Percentiles rank a stretch among this genome's conserved stretches.
Conservation (phyloP, 1,140 invertebrate genomes). For the Battus philenor region DNA sequence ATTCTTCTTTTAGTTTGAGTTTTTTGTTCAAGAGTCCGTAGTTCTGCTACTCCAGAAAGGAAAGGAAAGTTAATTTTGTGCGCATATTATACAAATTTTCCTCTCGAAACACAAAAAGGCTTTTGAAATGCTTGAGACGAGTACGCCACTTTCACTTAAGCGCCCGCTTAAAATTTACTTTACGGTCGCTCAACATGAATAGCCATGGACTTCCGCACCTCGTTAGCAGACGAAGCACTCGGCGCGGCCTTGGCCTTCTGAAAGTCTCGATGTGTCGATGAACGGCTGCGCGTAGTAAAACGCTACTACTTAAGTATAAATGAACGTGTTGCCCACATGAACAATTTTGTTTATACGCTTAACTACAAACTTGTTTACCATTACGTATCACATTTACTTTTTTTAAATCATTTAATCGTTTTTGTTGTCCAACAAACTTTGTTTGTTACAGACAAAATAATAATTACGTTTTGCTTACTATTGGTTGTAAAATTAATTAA, state of each 20-base stretch:
- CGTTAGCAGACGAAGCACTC: slow-evolving; percentile 6
- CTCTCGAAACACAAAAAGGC: slow-evolving; percentile 9
- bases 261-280: slow-evolving; percentile 5
- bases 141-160: slow-evolving; percentile 9
- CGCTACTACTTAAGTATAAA: slow-evolving; percentile 1
- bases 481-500: too few species aligned
- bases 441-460: too few species aligned
- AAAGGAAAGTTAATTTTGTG: slow-evolving; percentile 3
- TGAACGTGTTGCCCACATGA: too few species aligned
- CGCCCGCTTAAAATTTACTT: slow-evolving; percentile 11
- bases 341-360: too few species aligned
- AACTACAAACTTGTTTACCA: too few species aligned
- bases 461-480: too few species aligned
- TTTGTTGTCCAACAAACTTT: too few species aligned
- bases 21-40: too few species aligned
- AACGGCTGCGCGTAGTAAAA: slow-evolving; percentile 12
- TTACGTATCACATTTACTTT: too few species aligned
- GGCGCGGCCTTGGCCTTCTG: slow-evolving; percentile 1
- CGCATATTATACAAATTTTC: slow-evolving; percentile 2
- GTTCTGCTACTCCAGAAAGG: neutral
- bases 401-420: too few species aligned
- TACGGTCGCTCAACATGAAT: slow-evolving; percentile 13
- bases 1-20: too few species aligned
- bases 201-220: slow-evolving; percentile 6
- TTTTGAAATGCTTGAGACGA: slow-evolving; percentile 9